Percentiles rank a stretch among this genome's conserved stretches.
phyloP scores from a whole-genome alignment of 1,140 invertebrate genomes.

The Polypedilum vanderplanki region DNA sequence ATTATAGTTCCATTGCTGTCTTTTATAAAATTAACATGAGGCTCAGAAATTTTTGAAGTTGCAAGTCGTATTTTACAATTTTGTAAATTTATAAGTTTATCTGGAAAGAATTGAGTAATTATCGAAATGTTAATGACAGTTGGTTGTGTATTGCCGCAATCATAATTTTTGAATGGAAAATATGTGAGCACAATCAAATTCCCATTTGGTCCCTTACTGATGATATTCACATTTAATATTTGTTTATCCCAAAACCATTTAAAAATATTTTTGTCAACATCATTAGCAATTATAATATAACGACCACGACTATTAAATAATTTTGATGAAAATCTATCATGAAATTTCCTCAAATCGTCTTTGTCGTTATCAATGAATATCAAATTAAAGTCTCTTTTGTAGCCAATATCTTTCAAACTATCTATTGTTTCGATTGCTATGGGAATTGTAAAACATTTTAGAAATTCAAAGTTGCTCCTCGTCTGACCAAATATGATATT shows the following conservation, averaged over 20 bases:
- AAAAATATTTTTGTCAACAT: background rate
- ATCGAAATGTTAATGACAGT: background rate
- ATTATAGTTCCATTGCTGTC: background rate
- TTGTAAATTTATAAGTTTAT: background rate
- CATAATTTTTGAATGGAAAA: background rate
- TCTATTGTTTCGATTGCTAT: background rate
- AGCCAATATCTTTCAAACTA: background rate
- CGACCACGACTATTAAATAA: conserved; percentile 2
- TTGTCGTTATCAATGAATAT: background rate
- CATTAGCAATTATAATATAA: background rate
- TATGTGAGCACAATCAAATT: background rate
- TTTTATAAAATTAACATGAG: background rate
- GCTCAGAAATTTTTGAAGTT: background rate
- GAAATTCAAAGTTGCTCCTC: background rate
- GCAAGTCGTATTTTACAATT: background rate
- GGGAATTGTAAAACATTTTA: background rate
- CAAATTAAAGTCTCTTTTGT: background rate
- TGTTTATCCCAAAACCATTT: conserved; percentile 6
- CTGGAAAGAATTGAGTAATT: background rate
- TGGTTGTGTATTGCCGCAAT: background rate
- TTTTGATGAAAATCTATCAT: background rate
- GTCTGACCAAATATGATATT: background rate
- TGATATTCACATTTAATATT: background rate
- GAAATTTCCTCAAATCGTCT: background rate
- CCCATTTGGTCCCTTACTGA: background rate